Evolutionary conservation across 2,888 invertebrate species (phyloP), one percentile per base, ranked within the genome.

Genomic region (Stictocephala bisonia): DNA sequence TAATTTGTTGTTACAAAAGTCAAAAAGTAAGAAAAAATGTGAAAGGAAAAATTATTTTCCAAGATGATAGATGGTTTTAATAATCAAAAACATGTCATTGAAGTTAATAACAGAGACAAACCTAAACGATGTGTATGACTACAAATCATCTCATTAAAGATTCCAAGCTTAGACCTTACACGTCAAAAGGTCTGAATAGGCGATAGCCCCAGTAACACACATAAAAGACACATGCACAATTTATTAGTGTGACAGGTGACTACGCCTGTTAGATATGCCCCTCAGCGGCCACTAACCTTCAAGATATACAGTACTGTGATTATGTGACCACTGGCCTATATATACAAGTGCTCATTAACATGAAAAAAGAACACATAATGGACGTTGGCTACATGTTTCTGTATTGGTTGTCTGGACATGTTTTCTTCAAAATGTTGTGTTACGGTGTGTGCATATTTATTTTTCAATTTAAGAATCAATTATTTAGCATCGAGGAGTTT

Each of bases 231-330:
- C 44, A 44, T 64, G 22, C 27, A n/a, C 41, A 44, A 64, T 64
- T 64, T 64, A 64, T 64, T 64, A 64, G 64, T 44, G 44, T 64
- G 64, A 64, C 64, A 64, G 64, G 20, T 29, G 40, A 31, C 29
- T 60, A 20, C 35, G 1, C 26, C 64, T 22, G 44, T 1, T 44
- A 64, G 64, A 64, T 64, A 64, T 44, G 18, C 41, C 27, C 56
- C 20, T 24, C 26, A 18, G 41, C 44, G 64, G 64, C 7, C 64
- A 64, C 64, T 64, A 35, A 64, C 64, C 64, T 64, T 64, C 41
- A 26, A 44, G 44, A 44, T 44, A 44, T 44, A 15, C 7, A n/a
- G n/a, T n/a, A 9, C 44, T n/a, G 7, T 44, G 44, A 60, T 60
- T 29, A 40, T 13, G 26, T 40, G 4, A 22, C 20, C 27, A 44